Conservation (phyloP, 2,797 vertebrate species). For the Hoplostethus mediterraneus region DNA sequence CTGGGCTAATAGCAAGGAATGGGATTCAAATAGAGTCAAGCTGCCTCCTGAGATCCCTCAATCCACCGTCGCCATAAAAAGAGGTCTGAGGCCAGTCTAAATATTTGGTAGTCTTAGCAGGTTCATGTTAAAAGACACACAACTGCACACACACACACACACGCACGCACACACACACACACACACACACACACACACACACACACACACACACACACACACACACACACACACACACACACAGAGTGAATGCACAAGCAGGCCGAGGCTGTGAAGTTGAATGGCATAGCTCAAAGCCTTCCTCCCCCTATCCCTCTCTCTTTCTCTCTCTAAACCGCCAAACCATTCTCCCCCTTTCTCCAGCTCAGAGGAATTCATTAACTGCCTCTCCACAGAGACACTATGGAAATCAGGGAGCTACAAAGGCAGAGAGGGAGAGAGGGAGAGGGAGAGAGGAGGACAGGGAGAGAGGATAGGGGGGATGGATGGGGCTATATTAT, state of each 20-base stretch:
- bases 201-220: constrained; percentile 70
- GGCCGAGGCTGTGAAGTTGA: constrained; percentile 96
- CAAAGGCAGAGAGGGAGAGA: constrained; percentile 94
- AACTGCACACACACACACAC: constrained; percentile 38
- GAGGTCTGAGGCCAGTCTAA: constrained; percentile 84
- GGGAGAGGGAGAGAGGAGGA: constrained; percentile 57
- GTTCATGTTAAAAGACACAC: constrained; percentile 89
- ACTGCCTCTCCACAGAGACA: constrained; percentile 97
- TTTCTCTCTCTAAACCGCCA: constrained; percentile 86
- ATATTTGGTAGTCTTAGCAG: constrained; percentile 90
- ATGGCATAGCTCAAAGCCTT: constrained; percentile 97
- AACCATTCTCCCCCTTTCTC: constrained; percentile 93
- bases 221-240: constrained; percentile 61
- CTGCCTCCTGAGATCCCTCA: constrained; percentile 84
- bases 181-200: constrained; percentile 61
- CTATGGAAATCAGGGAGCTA: constrained; percentile 97
- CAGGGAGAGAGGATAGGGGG: constrained; percentile 81
- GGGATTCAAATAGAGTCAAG: constrained; percentile 85
- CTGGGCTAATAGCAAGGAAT: constrained; percentile 82
- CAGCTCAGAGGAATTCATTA: constrained; percentile 97
- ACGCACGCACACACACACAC: constrained; percentile 59
- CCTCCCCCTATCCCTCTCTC: constrained; percentile 80
- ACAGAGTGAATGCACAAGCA: constrained; percentile 93
- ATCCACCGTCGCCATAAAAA: constrained; percentile 79
- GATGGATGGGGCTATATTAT: constrained; percentile 85